Evolutionary conservation across 2,113 vertebrate genomes (phyloP), one percentile per base, ranked within the genome.

Genomic region (Hemiprocne comata): DNA sequence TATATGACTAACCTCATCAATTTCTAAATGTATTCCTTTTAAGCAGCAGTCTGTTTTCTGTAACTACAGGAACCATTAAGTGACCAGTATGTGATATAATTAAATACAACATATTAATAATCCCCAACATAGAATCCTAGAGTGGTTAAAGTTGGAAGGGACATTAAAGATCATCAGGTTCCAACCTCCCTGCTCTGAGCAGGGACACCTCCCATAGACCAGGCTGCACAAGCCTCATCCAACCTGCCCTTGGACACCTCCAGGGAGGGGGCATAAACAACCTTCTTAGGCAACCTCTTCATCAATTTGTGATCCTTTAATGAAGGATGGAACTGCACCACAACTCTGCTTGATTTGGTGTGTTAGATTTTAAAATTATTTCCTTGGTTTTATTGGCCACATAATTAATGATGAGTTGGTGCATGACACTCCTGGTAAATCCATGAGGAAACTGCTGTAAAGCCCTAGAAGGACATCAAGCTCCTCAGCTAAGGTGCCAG

Each of bases 61-160:
- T 76, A 95, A 76, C 86, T 69, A 11, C 53, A 38, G 76, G 24
- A 94, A 31, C 79, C 55, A 57, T 50, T 78, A 89, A 38, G 50
- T 93, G 94, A 60, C 90, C 55, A 31, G 82, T 61, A 72, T 76
- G 46, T 33, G 48, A 82, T 91, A 75, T 87, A 93, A 95, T 94
- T 87, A 93, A 93, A 76, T 46, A 26, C 77, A 89, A 20, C 51
- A 5, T 64, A 51, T 74, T 94, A 95, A 95, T 20, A 58, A 44
- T 53, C 46, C n/a, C 48, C 38, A n/a, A n/a, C n/a, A n/a, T n/a
- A n/a, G n/a, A n/a, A n/a, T n/a, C n/a, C n/a, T n/a, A n/a, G n/a
- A n/a, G n/a, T 42, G 40, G 40, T 42, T 42, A 13, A 14, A 14
- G 40, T 42, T 13, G 40, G 40, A 42, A 42, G 40, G 40, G 40